phyloP scores from a whole-genome alignment of 2,888 invertebrate genomes.

The Horisme vitalbata region DNA sequence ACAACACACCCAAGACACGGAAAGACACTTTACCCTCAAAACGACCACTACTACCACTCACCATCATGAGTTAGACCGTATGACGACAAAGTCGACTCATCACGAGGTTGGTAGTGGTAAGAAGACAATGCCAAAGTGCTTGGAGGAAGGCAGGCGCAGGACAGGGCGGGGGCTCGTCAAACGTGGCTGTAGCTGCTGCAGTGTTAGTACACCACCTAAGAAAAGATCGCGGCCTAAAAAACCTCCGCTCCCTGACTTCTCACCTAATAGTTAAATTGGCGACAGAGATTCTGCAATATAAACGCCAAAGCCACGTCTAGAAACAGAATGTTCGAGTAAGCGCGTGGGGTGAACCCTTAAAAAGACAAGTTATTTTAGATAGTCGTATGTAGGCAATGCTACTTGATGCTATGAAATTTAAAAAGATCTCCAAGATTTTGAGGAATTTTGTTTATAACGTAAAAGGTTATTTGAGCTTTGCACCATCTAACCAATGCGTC shows the following conservation, averaged over 20 bases:
- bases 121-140: conserved; percentile 57
- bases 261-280: conserved; percentile 15
- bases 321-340: too few species aligned
- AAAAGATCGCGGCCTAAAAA: conserved; percentile 67
- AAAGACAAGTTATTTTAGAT: too few species aligned
- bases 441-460: too few species aligned
- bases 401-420: too few species aligned
- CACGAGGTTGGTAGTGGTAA: conserved; percentile 57
- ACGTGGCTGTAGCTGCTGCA: conserved; percentile 84
- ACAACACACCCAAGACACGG: conserved; percentile 33
- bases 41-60: conserved; percentile 9
- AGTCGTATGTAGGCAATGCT: too few species aligned
- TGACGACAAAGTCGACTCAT: conserved; percentile 2
- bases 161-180: conserved; percentile 83
- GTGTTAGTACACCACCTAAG: conserved; percentile 75
- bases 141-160: conserved; percentile 56
- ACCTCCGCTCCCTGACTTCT: conserved; percentile 1
- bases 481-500: too few species aligned
- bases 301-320: too few species aligned
- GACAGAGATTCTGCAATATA: too few species aligned
- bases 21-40: conserved; percentile 15
- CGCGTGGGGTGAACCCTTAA: too few species aligned
- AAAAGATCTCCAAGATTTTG: too few species aligned
- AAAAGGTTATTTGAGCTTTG: too few species aligned
- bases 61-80: conserved; percentile 8